Conservation (phyloP, 2,797 vertebrate species). For the Odontamblyopus lacepedii region DNA sequence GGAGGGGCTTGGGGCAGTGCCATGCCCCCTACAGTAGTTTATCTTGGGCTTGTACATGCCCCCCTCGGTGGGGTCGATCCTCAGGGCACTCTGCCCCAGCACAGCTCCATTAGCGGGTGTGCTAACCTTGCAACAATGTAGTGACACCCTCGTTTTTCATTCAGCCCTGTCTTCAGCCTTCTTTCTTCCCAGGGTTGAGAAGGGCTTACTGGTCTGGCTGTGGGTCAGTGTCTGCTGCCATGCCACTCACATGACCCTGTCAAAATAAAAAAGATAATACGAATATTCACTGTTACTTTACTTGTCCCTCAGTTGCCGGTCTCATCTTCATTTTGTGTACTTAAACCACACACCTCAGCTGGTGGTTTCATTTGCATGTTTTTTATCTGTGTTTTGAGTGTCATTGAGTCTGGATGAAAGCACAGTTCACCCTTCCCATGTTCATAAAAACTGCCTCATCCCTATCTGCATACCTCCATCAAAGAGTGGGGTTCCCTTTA, state of each 20-base stretch:
- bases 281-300: not conserved
- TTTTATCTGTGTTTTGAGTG: conserved; percentile 66
- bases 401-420: conserved; percentile 66
- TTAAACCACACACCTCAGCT: conserved; percentile 30
- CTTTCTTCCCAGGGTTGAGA: conserved; percentile 76
- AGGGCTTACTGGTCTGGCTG: conserved; percentile 63
- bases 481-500: conserved; percentile 60
- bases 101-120: conserved; percentile 86
- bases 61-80: conserved; percentile 77
- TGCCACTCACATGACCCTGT: conserved; percentile 33
- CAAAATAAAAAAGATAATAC: not conserved
- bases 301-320: not conserved
- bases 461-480: conserved; percentile 59
- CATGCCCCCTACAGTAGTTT: conserved; percentile 86
- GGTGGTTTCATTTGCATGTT: conserved; percentile 50
- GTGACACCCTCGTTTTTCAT: conserved; percentile 88
- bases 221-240: conserved; percentile 44
- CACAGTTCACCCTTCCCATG: conserved; percentile 47
- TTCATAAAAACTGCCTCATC: conserved; percentile 58
- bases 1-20: conserved; percentile 77
- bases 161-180: conserved; percentile 75
- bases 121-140: conserved; percentile 91
- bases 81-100: conserved; percentile 75
- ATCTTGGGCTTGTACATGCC: conserved; percentile 82
- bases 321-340: conserved; percentile 6